Percentiles rank a stretch among this genome's conserved stretches.
Conservation (phyloP, 1,140 invertebrate genomes). For the Pseudomyrmex gracilis region DNA sequence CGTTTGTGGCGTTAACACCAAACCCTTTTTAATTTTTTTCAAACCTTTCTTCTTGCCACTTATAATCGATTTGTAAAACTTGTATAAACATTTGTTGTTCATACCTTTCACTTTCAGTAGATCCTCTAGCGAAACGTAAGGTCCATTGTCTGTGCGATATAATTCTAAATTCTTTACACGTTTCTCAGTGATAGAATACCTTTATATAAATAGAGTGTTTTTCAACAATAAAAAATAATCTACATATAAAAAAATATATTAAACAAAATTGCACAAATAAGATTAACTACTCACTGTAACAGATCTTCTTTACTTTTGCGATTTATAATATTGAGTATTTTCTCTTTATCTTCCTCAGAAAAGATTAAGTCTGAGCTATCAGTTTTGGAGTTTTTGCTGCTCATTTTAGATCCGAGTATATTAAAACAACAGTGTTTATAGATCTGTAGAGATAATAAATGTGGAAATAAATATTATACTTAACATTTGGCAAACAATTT, state of each 20-base stretch:
- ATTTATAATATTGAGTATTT: conserved; percentile 49
- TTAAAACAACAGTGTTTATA: conserved; percentile 3
- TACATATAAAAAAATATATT: background rate
- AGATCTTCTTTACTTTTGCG: background rate
- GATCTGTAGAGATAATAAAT: background rate
- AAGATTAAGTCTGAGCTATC: background rate
- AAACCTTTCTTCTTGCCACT: background rate
- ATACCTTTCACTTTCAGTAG: conserved; percentile 8
- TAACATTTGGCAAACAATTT: background rate
- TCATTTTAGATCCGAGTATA: background rate
- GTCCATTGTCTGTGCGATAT: background rate
- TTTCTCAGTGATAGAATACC: conserved; percentile 20
- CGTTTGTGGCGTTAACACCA: conserved; percentile 19
- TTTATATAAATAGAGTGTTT: background rate
- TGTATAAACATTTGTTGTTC: background rate
- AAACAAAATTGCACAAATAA: conserved; percentile 2
- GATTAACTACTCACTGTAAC: conserved; percentile 45
- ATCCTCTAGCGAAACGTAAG: conserved; percentile 26
- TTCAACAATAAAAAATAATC: background rate
- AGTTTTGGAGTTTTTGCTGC: background rate
- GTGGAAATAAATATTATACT: background rate
- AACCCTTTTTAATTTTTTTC: background rate
- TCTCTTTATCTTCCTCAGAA: background rate
- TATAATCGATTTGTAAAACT: conserved; percentile 29
- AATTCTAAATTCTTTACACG: conserved; percentile 32